A percentile compares a stretch with the other conserved stretches of the same genome.
These are phyloP conservation scores for Connochaetes taurinus DNA, from an alignment of 2,113 vertebrate species.

Conservation along the genomic window DNA sequence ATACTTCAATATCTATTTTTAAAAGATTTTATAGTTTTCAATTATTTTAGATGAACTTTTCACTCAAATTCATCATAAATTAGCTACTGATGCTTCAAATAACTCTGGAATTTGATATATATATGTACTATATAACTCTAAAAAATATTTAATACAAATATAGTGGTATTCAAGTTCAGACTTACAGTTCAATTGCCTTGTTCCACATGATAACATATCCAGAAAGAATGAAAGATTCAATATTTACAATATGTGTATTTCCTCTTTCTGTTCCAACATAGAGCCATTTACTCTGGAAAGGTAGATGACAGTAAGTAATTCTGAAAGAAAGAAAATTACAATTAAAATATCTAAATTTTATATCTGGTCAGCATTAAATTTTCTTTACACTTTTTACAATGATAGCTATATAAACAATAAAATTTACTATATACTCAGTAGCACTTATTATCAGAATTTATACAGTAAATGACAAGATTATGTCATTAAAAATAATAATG, in stretches of 20 bases:
- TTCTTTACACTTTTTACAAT: slow-evolving; percentile 21
- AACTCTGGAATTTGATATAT: background rate
- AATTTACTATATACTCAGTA: background rate
- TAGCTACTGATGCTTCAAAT: background rate
- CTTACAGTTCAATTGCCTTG: slow-evolving; percentile 99
- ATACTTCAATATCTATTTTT: background rate
- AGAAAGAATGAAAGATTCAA: slow-evolving; percentile 97
- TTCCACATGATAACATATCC: slow-evolving; percentile 99
- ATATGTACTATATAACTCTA: background rate
- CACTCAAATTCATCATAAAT: slow-evolving; percentile 12
- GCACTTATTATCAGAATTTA: background rate
- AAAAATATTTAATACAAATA: slow-evolving; percentile 23
- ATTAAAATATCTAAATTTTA: slow-evolving; percentile 64
- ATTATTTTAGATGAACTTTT: slow-evolving; percentile 16
- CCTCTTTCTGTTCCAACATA: slow-evolving; percentile 98
- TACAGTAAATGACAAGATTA: background rate
- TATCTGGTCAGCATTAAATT: slow-evolving; percentile 30
- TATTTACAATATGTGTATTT: slow-evolving; percentile 99
- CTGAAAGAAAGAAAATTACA: slow-evolving; percentile 79
- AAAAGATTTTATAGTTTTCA: background rate
- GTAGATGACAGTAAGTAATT: slow-evolving; percentile 98
- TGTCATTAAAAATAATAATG: slow-evolving; percentile 25
- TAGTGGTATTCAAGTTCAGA: slow-evolving; percentile 63
- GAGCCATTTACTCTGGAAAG: slow-evolving; percentile 99
- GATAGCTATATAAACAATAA: slow-evolving; percentile 24